These are phyloP conservation scores for Phocides pigmalion DNA, from an alignment of 1,140 invertebrate genomes.

Conservation along the genomic window DNA sequence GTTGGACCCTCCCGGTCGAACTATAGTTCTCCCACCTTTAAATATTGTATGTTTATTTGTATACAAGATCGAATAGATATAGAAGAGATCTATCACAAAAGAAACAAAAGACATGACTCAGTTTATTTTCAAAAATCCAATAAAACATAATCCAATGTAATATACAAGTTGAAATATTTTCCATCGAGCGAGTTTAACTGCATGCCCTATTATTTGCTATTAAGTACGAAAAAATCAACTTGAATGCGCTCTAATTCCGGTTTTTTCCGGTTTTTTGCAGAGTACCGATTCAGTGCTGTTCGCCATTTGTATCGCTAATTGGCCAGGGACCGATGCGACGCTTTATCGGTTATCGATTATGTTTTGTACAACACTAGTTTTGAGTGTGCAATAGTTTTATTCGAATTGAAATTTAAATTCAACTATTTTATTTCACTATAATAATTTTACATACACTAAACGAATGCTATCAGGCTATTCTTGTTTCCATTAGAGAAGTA, in stretches of 20 bases:
- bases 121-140: too few relatives aligned
- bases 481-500: too few relatives aligned
- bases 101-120: too few relatives aligned
- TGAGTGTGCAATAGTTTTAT: conserved; percentile 7
- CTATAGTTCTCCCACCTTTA: too few relatives aligned
- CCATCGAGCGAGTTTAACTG: conserved; percentile 8
- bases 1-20: too few relatives aligned
- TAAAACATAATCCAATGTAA: not conserved
- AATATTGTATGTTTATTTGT: too few relatives aligned
- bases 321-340: conserved; percentile 35
- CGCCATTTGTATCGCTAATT: conserved; percentile 40
- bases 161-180: not conserved
- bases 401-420: too few relatives aligned
- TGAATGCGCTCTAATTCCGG: conserved; percentile 35
- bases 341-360: conserved; percentile 31
- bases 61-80: too few relatives aligned
- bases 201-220: conserved; percentile 32
- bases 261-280: conserved; percentile 28
- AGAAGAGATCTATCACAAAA: too few relatives aligned
- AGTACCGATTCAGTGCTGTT: conserved; percentile 38
- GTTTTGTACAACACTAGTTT: conserved; percentile 31
- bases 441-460: too few relatives aligned
- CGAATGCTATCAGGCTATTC: too few relatives aligned
- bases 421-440: too few relatives aligned
- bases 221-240: conserved; percentile 28